Evolutionary conservation across 2,888 invertebrate species (phyloP), one percentile per base, ranked within the genome.

Genomic region (Polyommatus icarus): DNA sequence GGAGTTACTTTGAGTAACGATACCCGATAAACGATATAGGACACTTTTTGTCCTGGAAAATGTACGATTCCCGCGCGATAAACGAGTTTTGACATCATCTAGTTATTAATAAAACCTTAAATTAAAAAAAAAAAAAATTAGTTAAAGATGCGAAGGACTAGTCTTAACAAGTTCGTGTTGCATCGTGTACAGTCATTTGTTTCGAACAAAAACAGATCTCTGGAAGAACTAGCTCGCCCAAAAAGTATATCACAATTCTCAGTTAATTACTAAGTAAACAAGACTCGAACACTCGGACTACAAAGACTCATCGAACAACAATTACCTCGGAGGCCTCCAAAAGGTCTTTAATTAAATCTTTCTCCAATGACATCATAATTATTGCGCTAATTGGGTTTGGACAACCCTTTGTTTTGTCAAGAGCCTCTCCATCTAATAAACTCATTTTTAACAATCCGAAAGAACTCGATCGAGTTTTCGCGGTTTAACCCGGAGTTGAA

Each of bases 281-380:
- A 82, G 82, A 79, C 80, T 83, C 29, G 83, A 84, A 84, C 85
- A 88, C 90, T 93, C 92, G 87, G 89, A 90, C 91, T 92, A 92
- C 93, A 92, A 91, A 91, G 91, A 88, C 89, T 90, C 92, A 94
- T 93, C 91, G 93, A 93, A 91, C 92, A 91, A 85, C 92, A 93
- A 93, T 93, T 93, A 93, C 91, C 90, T 89, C 82, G 86, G 87
- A 91, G 91, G 91, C 91, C 90, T 91, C 89, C 88, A 88, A 89
- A 91, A 91, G 92, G 89, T 87, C 93, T 94, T 90, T 94, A 93
- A 94, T 94, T 94, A 93, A 93, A 93, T 92, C 92, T 93, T 90
- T 92, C 93, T 94, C 93, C 90, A 88, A 91, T 94, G 92, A 93
- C 93, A 91, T 92, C 91, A 93, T 93, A 93, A 94, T 94, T 92